These are phyloP conservation scores for Latheticus oryzae DNA, from an alignment of 2,888 invertebrate genomes.

Conservation along the genomic window DNA sequence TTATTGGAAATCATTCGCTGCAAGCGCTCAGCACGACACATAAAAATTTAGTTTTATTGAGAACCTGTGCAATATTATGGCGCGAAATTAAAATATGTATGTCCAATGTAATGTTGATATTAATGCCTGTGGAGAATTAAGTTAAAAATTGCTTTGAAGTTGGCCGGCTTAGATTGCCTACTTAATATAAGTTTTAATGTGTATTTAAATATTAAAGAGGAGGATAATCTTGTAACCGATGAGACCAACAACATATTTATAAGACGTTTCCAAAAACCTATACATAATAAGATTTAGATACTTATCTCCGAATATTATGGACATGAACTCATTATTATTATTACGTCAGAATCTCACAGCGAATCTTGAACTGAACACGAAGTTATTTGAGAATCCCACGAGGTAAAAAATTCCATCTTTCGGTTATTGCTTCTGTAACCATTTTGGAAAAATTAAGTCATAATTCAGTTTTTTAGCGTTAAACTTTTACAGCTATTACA, in stretches of 20 bases:
- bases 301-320: slow-evolving; percentile 31
- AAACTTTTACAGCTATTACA: background rate
- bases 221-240: slow-evolving; percentile 24
- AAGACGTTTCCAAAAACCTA: slow-evolving; percentile 35
- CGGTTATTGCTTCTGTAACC: slow-evolving; percentile 16
- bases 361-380: slow-evolving; percentile 19
- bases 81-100: slow-evolving; percentile 28
- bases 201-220: slow-evolving; percentile 37
- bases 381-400: slow-evolving; percentile 14
- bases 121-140: slow-evolving; percentile 28
- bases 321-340: slow-evolving; percentile 35
- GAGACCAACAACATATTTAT: slow-evolving; percentile 16
- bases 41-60: slow-evolving; percentile 12
- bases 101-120: slow-evolving; percentile 32
- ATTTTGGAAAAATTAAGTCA: slow-evolving; percentile 22
- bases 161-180: slow-evolving; percentile 35
- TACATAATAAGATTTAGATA: slow-evolving; percentile 38
- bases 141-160: slow-evolving; percentile 44
- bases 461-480: slow-evolving; percentile 23
- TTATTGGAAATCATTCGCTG: too few relatives aligned
- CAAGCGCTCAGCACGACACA: slow-evolving; percentile 4
- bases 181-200: slow-evolving; percentile 37
- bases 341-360: slow-evolving; percentile 26
- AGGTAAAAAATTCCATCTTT: slow-evolving; percentile 17
- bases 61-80: slow-evolving; percentile 10